Conservation (phyloP, 2,113 vertebrate genomes). For the Daboia siamensis region DNA sequence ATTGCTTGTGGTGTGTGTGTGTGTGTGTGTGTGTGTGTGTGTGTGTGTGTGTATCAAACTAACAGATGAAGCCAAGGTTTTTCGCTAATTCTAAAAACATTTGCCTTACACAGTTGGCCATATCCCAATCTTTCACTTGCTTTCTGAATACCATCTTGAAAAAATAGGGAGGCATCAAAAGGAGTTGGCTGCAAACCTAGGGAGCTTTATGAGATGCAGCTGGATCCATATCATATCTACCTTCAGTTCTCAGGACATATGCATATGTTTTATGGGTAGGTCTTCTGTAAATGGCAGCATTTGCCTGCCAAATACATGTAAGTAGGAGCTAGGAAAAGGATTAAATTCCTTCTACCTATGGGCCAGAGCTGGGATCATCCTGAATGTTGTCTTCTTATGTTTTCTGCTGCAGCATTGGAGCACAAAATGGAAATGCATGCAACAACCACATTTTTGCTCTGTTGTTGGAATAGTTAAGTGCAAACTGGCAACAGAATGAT, state of each 20-base stretch:
- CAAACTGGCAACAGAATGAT: slow-evolving; percentile 23
- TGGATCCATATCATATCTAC: neutral
- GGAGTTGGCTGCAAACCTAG: neutral
- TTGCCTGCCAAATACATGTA: neutral
- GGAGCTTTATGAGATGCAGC: neutral
- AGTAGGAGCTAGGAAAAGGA: neutral
- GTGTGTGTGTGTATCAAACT: neutral
- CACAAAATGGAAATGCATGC: neutral
- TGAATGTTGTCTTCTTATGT: neutral
- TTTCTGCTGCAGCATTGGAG: neutral
- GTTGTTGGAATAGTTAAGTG: neutral
- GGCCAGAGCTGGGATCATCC: too few relatives aligned
- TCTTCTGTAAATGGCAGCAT: neutral
- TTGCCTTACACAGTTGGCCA: neutral
- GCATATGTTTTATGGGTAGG: neutral
- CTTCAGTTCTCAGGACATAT: neutral
- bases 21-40: too few relatives aligned
- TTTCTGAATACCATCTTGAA: neutral
- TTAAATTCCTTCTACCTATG: neutral
- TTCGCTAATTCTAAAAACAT: neutral
- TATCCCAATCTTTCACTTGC: neutral
- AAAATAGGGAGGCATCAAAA: neutral
- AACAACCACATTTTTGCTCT: neutral
- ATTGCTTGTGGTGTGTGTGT: neutral
- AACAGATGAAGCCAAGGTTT: neutral